These are phyloP conservation scores for Acestrorhynchus altus DNA, from an alignment of 2,797 vertebrate species.

Conservation along the genomic window DNA sequence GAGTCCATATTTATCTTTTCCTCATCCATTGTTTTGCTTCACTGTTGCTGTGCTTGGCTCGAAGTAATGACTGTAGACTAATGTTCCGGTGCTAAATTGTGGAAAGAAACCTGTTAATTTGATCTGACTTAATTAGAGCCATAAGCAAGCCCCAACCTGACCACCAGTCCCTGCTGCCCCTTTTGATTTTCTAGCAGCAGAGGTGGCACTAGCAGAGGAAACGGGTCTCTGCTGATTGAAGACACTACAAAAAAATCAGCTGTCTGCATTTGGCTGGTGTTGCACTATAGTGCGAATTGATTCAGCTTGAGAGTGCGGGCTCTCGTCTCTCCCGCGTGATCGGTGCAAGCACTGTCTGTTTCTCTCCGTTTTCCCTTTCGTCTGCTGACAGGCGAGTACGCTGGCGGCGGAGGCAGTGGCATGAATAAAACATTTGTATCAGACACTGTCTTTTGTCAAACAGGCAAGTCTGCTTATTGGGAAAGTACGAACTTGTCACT, in stretches of 20 bases:
- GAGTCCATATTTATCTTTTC: no score
- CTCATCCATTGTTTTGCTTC: no score
- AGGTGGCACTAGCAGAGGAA: slow-evolving; percentile 4
- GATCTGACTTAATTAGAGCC: background rate
- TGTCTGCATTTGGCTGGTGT: background rate
- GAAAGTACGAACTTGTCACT: slow-evolving; percentile 66
- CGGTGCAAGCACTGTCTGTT: slow-evolving; percentile 25
- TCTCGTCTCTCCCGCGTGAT: slow-evolving; percentile 7
- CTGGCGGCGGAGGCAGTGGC: slow-evolving; percentile 69
- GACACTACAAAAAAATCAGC: slow-evolving; percentile 2
- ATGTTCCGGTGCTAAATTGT: background rate
- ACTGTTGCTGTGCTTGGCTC: background rate
- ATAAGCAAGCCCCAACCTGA: slow-evolving; percentile 25
- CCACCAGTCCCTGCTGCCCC: slow-evolving; percentile 13
- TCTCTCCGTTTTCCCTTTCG: slow-evolving; percentile 34
- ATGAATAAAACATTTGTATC: slow-evolving; percentile 83
- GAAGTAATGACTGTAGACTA: background rate
- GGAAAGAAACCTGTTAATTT: slow-evolving; percentile 15
- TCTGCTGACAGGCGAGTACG: slow-evolving; percentile 43
- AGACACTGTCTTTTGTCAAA: slow-evolving; percentile 74
- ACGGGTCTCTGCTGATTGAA: slow-evolving; percentile 11
- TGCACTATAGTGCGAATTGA: slow-evolving; percentile 12
- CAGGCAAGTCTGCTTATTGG: slow-evolving; percentile 75
- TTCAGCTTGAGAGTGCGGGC: slow-evolving; percentile 13
- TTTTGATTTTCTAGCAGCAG: slow-evolving; percentile 11